These are phyloP conservation scores for Microcebus jonahi DNA, from an alignment of 2,113 vertebrate genomes.

Conservation along the genomic window DNA sequence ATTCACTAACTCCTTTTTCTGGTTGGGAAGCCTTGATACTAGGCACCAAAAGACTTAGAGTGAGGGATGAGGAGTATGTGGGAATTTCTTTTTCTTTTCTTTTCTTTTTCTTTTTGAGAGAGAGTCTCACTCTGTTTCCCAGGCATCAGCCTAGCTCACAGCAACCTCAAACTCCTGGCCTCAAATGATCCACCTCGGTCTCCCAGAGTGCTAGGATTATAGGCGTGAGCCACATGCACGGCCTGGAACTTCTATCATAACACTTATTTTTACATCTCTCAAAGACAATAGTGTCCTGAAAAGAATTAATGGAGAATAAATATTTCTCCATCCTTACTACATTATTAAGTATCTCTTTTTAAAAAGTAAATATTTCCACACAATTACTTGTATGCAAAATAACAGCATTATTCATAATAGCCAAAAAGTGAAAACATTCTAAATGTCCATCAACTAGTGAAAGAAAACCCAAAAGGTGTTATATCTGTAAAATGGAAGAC, in stretches of 20 bases:
- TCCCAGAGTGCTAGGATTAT: no score
- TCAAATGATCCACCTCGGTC: no score
- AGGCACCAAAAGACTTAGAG: not conserved
- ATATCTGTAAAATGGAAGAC: not conserved
- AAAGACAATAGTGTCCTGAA: not conserved
- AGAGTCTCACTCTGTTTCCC: no score
- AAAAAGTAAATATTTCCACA: not conserved
- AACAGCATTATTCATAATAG: not conserved
- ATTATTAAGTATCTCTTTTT: not conserved
- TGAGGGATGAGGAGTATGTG: not conserved
- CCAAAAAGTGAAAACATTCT: not conserved
- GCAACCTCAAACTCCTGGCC: no score
- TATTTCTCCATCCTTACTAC: not conserved
- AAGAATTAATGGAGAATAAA: not conserved
- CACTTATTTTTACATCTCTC: not conserved
- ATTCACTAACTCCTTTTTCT: not conserved
- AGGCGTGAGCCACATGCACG: no score
- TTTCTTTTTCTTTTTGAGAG: no score
- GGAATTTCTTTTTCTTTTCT: not conserved
- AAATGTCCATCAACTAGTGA: not conserved
- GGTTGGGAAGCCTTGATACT: not conserved
- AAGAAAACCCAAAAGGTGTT: not conserved
- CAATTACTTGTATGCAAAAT: not conserved
- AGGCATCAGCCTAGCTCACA: no score
- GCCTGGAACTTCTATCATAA: not conserved